Conservation (phyloP, 1,140 invertebrate genomes). For the Drosophila biarmipes region DNA sequence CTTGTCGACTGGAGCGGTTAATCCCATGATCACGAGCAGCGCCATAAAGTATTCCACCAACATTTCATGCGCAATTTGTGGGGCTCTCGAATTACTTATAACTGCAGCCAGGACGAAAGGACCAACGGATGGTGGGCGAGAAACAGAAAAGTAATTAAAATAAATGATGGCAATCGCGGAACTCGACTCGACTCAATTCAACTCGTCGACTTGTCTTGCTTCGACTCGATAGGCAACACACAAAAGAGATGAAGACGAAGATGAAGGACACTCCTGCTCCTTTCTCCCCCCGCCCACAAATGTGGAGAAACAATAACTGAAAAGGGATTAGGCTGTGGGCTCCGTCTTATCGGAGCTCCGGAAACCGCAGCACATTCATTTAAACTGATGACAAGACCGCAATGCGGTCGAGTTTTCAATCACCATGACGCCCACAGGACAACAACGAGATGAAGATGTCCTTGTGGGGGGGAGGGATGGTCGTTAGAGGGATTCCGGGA, state of each 20-base stretch:
- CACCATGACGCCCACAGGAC: conserved; percentile 69
- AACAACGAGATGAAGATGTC: conserved; percentile 40
- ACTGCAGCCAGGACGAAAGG: conserved; percentile 54
- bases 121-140: conserved; percentile 19
- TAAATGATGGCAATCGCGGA: conserved; percentile 77
- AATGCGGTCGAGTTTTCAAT: conserved; percentile 80
- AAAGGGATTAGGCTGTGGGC: conserved; percentile 70
- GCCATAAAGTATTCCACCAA: conserved; percentile 84
- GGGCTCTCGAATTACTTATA: conserved; percentile 73
- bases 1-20: conserved; percentile 82
- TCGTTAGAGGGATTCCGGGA: neutral
- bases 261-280: conserved; percentile 17
- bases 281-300: conserved; percentile 1
- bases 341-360: conserved; percentile 63
- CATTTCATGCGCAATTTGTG: conserved; percentile 84
- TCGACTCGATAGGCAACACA: conserved; percentile 13
- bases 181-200: conserved; percentile 35
- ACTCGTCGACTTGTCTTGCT: conserved; percentile 6
- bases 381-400: conserved; percentile 79
- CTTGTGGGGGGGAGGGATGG: neutral
- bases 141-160: conserved; percentile 80
- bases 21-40: conserved; percentile 84
- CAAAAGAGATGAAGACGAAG: conserved; percentile 26
- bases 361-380: conserved; percentile 73
- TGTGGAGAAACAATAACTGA: conserved; percentile 41